Percentiles rank a stretch among this genome's conserved stretches.
phyloP scores from a whole-genome alignment of 2,888 invertebrate species.

The Zygothrica quintamaculata region DNA sequence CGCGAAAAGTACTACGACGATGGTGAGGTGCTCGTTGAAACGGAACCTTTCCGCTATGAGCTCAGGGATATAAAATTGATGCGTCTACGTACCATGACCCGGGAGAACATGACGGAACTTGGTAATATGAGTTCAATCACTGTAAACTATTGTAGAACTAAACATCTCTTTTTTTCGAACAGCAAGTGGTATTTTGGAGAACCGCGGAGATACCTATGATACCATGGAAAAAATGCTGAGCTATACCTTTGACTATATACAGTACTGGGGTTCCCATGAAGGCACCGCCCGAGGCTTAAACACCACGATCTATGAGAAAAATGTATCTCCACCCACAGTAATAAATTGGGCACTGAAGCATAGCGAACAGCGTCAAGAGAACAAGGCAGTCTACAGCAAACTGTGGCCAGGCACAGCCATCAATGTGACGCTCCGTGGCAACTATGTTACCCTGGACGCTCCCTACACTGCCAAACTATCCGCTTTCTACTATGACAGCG shows the following conservation, averaged over 20 bases:
- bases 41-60: slow-evolving; percentile 91
- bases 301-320: slow-evolving; percentile 82
- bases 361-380: slow-evolving; percentile 86
- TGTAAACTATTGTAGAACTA: neutral
- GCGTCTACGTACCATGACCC: slow-evolving; percentile 85
- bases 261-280: slow-evolving; percentile 93
- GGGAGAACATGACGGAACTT: slow-evolving; percentile 86
- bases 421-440: slow-evolving; percentile 91
- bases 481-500: slow-evolving; percentile 85
- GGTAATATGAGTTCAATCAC: slow-evolving; percentile 82
- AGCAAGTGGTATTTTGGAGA: slow-evolving; percentile 85
- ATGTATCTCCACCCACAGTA: slow-evolving; percentile 83
- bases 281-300: slow-evolving; percentile 84
- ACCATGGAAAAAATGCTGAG: slow-evolving; percentile 90
- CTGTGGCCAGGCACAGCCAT: slow-evolving; percentile 92
- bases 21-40: slow-evolving; percentile 92
- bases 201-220: slow-evolving; percentile 86
- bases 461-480: slow-evolving; percentile 90
- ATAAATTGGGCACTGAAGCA: slow-evolving; percentile 90
- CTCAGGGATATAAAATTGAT: slow-evolving; percentile 88
- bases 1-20: slow-evolving; percentile 86
- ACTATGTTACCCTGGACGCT: slow-evolving; percentile 89
- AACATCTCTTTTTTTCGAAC: slow-evolving; percentile 32
- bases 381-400: slow-evolving; percentile 86
- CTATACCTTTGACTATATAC: slow-evolving; percentile 89